These are phyloP conservation scores for Astreopora myriophthalma DNA, from an alignment of 64 coral and sea anemone genomes.

Conservation along the genomic window DNA sequence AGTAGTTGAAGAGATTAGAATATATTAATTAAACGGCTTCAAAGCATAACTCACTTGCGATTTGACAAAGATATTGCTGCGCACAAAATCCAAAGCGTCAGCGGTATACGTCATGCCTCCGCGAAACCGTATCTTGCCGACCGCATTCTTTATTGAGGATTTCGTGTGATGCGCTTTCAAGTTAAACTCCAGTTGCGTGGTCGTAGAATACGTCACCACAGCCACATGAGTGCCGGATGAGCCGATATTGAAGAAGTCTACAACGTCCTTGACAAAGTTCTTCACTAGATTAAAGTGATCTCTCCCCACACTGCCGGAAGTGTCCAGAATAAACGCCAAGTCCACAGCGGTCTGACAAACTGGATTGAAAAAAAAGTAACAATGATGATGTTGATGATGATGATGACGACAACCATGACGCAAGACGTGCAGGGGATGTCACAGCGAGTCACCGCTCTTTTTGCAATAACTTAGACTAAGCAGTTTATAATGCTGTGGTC, in stretches of 20 bases:
- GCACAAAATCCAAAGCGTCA: conserved; percentile 64
- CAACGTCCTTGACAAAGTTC: conserved; percentile 85
- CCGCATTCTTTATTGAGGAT: conserved; percentile 69
- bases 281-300: conserved; percentile 82
- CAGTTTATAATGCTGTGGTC: no score
- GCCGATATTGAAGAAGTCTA: conserved; percentile 97
- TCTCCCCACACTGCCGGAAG: conserved; percentile 77
- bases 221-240: conserved; percentile 73
- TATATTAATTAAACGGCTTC: not conserved
- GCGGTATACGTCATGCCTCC: conserved; percentile 83
- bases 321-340: conserved; percentile 85
- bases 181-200: conserved; percentile 60
- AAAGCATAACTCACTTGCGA: conserved; percentile 8
- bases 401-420: not conserved
- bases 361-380: conserved; percentile 22
- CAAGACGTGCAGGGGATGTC: no score
- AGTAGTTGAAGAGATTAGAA: no score
- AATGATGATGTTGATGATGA: not conserved
- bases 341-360: conserved; percentile 96
- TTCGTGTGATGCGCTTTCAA: conserved; percentile 67
- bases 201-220: conserved; percentile 75
- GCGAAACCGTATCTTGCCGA: conserved; percentile 50
- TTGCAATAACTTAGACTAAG: no score
- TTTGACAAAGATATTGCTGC: conserved; percentile 29
- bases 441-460: no score